phyloP scores from a whole-genome alignment of 2,888 invertebrate species.

The Zhengitettix transpicula region DNA sequence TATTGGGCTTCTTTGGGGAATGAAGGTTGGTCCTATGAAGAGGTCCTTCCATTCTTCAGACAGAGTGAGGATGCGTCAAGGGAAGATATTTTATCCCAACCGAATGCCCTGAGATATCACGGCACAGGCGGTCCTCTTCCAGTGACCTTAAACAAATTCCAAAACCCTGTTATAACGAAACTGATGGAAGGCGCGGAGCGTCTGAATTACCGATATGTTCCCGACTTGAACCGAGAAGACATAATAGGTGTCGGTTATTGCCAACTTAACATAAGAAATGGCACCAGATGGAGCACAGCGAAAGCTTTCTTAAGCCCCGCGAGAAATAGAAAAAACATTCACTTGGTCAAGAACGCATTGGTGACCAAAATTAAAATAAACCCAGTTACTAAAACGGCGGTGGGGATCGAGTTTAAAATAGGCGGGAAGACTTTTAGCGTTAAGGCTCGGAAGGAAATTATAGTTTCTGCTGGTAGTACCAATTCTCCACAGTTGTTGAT shows the following conservation, averaged over 20 bases:
- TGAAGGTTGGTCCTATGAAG: neutral
- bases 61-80: neutral
- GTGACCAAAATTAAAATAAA: constrained; percentile 54
- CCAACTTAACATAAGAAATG: constrained; percentile 14
- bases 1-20: neutral
- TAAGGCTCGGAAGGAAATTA: constrained; percentile 25
- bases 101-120: neutral
- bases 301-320: constrained; percentile 45
- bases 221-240: too few species aligned
- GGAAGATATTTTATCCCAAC: neutral
- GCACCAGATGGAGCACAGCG: constrained; percentile 35
- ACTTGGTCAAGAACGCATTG: constrained; percentile 39
- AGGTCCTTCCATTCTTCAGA: neutral
- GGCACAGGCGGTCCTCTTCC: neutral
- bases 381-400: constrained; percentile 38
- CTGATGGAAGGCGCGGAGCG: too few species aligned
- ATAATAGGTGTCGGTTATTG: too few species aligned
- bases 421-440: constrained; percentile 26
- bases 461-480: constrained; percentile 36
- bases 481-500: constrained; percentile 42
- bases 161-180: too few species aligned
- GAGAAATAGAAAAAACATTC: constrained; percentile 43
- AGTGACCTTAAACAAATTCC: neutral
- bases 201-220: too few species aligned
- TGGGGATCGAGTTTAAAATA: constrained; percentile 48